A percentile compares a stretch with the other conserved stretches of the same genome.
Evolutionary conservation across 2,888 invertebrate species (phyloP).

Genomic region (Drosophila recens): DNA sequence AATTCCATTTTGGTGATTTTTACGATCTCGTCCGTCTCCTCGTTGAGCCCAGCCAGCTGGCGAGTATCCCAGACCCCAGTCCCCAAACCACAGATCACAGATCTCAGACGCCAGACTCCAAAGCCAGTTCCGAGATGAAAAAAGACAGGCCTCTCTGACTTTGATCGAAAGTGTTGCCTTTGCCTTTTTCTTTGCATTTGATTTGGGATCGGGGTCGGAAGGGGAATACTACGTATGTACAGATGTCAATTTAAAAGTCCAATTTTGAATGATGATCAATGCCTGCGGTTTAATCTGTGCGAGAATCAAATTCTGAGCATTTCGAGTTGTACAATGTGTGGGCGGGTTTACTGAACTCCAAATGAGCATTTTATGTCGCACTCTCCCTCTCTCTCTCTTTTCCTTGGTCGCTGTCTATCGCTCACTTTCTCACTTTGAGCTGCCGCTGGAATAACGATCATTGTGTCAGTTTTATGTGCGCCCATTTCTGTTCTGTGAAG

Average conservation of each 20-base stretch:
- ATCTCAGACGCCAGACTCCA: constrained; percentile 22
- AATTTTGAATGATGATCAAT: constrained; percentile 66
- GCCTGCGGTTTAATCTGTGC: constrained; percentile 31
- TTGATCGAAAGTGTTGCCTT: constrained; percentile 67
- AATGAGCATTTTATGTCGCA: constrained; percentile 11
- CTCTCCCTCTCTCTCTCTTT: not conserved
- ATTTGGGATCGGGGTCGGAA: not conserved
- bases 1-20: constrained; percentile 51
- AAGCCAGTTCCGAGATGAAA: constrained; percentile 5
- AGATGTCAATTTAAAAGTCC: constrained; percentile 58
- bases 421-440: constrained; percentile 24
- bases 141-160: constrained; percentile 46
- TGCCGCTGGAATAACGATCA: constrained; percentile 17
- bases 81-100: constrained; percentile 11
- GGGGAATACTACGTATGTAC: not conserved
- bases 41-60: constrained; percentile 49
- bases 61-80: constrained; percentile 35
- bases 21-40: constrained; percentile 31
- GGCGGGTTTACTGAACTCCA: constrained; percentile 53
- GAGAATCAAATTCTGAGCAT: constrained; percentile 11
- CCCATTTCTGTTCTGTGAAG: constrained; percentile 44
- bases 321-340: constrained; percentile 23
- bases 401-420: constrained; percentile 17
- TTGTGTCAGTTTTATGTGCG: constrained; percentile 62
- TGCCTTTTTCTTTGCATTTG: not conserved